Evolutionary conservation across 2,113 vertebrate genomes (phyloP).

Genomic region (Morphnarchus princeps): DNA sequence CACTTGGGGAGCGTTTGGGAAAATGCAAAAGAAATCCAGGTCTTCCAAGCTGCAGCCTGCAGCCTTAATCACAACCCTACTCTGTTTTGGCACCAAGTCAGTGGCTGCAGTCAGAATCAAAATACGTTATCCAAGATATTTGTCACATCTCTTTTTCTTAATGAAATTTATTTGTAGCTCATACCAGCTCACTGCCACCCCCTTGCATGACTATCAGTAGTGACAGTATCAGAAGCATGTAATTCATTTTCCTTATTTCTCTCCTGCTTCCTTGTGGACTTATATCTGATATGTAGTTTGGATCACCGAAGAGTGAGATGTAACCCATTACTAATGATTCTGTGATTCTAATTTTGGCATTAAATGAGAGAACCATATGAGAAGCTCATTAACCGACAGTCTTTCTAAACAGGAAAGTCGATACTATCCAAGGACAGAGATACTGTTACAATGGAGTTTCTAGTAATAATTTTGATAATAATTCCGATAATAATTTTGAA

Average conservation of each 20-base stretch:
- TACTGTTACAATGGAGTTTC: background rate
- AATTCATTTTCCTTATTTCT: background rate
- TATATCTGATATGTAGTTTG: background rate
- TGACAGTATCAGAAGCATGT: background rate
- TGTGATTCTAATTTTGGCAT: background rate
- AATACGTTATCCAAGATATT: background rate
- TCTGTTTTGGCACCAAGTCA: background rate
- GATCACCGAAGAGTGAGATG: background rate
- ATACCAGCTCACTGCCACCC: background rate
- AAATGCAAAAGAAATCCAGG: constrained; percentile 24
- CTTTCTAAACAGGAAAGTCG: background rate
- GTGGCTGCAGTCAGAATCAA: background rate
- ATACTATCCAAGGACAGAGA: background rate
- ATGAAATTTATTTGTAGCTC: background rate
- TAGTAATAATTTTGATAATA: background rate
- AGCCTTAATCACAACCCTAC: constrained; percentile 1
- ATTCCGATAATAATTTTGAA: background rate
- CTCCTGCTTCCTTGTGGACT: background rate
- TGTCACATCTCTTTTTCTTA: background rate
- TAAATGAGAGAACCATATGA: background rate
- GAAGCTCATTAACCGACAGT: background rate
- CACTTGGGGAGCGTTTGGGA: background rate
- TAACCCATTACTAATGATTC: background rate
- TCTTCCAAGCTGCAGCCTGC: background rate
- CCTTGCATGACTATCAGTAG: background rate